These are phyloP conservation scores for Gnathonemus echidnorhynchus DNA, from an alignment of 2,113 vertebrate genomes.

Conservation along the genomic window DNA sequence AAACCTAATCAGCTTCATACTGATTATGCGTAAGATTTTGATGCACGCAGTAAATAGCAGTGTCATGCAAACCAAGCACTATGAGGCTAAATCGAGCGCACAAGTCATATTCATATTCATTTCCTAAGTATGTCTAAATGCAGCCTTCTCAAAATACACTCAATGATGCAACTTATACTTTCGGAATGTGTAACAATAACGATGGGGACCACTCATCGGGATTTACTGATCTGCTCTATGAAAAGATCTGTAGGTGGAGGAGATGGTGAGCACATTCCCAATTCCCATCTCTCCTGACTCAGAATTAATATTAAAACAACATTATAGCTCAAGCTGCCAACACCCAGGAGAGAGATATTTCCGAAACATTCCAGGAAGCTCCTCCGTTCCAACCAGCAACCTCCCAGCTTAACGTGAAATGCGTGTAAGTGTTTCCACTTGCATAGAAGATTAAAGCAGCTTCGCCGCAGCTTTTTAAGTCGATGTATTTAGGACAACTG, in stretches of 20 bases:
- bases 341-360: background rate
- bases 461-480: background rate
- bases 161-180: background rate
- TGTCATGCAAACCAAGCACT: background rate
- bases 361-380: background rate
- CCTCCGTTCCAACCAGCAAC: background rate
- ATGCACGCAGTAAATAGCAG: background rate
- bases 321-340: background rate
- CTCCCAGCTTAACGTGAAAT: background rate
- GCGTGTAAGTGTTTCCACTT: background rate
- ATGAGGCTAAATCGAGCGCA: background rate
- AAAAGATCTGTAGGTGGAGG: background rate
- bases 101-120: background rate
- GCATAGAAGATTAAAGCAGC: background rate
- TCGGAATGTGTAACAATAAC: background rate
- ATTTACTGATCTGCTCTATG: background rate
- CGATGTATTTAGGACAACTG: slow-evolving; percentile 3
- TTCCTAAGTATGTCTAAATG: background rate
- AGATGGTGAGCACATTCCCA: background rate
- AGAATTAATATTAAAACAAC: background rate
- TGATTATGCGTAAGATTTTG: background rate
- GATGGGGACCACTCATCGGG: background rate
- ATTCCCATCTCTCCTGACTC: background rate
- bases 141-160: background rate
- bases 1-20: background rate